Percentiles rank a stretch among this genome's conserved stretches.
Evolutionary conservation across 2,888 invertebrate genomes (phyloP).

Genomic region (Perdita meconis): DNA sequence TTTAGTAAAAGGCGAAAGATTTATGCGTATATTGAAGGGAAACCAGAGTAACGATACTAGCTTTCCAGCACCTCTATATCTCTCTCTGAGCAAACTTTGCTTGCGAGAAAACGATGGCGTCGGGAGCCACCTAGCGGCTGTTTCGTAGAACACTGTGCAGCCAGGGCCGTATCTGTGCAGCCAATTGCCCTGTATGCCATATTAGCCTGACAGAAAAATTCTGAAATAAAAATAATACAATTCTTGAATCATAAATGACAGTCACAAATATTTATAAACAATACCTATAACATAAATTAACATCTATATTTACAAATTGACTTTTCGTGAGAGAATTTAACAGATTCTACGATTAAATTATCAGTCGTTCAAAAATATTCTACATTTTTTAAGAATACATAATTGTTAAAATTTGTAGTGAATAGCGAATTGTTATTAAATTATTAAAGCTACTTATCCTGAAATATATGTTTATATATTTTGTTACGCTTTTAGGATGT

Average conservation of each 20-base stretch:
- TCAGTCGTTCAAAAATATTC: neutral
- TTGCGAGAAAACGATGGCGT: neutral
- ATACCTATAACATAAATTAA: too few relatives aligned
- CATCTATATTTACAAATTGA: too few relatives aligned
- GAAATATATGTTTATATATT: too few relatives aligned
- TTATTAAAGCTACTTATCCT: too few relatives aligned
- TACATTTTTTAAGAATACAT: neutral
- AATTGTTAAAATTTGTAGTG: neutral
- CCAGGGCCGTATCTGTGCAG: neutral
- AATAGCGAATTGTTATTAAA: too few relatives aligned
- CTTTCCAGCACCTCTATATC: slow-evolving; percentile 12
- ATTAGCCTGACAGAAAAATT: too few relatives aligned
- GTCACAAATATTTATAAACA: too few relatives aligned
- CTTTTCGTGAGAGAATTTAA: too few relatives aligned
- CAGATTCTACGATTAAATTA: too few relatives aligned
- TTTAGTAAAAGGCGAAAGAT: slow-evolving; percentile 85
- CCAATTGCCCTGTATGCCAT: too few relatives aligned
- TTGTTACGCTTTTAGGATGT: slow-evolving; percentile 70
- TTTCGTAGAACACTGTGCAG: neutral
- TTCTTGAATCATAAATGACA: too few relatives aligned
- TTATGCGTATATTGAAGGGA: slow-evolving; percentile 84
- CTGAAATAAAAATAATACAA: too few relatives aligned
- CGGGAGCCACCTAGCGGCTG: slow-evolving; percentile 30
- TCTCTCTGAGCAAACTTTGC: neutral
- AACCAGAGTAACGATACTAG: slow-evolving; percentile 74